A percentile compares a stretch with the other conserved stretches of the same genome.
These are phyloP conservation scores for Melanostoma scalare DNA, from an alignment of 2,888 invertebrate genomes.

Conservation along the genomic window DNA sequence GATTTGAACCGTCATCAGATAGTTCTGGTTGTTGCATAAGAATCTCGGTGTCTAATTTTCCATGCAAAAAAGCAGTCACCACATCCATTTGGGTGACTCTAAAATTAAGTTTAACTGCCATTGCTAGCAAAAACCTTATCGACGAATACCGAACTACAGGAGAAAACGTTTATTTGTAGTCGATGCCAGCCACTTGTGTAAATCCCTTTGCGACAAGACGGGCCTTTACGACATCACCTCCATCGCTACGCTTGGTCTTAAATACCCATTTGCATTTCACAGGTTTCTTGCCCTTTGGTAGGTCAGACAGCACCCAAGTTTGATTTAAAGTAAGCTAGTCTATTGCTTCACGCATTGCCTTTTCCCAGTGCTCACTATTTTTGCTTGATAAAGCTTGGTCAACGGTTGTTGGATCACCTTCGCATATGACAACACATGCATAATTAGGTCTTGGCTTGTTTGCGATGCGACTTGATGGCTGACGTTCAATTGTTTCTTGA, in stretches of 20 bases:
- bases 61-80: conserved; percentile 53
- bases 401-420: conserved; percentile 23
- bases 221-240: background rate
- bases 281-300: conserved; percentile 51
- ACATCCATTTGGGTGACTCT: conserved; percentile 57
- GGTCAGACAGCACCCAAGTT: conserved; percentile 6
- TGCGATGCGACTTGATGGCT: conserved; percentile 20
- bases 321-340: background rate
- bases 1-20: conserved; percentile 49
- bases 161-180: conserved; percentile 36
- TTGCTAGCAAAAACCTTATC: conserved; percentile 22
- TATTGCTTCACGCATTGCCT: background rate
- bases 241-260: conserved; percentile 22
- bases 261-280: conserved; percentile 33
- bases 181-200: conserved; percentile 23
- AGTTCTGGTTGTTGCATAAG: conserved; percentile 54
- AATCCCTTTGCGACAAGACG: conserved; percentile 29
- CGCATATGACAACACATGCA: conserved; percentile 28
- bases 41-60: conserved; percentile 35
- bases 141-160: conserved; percentile 27
- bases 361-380: conserved; percentile 13
- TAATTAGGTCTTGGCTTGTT: conserved; percentile 32
- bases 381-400: conserved; percentile 34
- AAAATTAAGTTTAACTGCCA: conserved; percentile 59
- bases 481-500: conserved; percentile 24